A percentile compares a stretch with the other conserved stretches of the same genome.
phyloP scores from a whole-genome alignment of 2,888 invertebrate genomes.

The Heliconius aoede region DNA sequence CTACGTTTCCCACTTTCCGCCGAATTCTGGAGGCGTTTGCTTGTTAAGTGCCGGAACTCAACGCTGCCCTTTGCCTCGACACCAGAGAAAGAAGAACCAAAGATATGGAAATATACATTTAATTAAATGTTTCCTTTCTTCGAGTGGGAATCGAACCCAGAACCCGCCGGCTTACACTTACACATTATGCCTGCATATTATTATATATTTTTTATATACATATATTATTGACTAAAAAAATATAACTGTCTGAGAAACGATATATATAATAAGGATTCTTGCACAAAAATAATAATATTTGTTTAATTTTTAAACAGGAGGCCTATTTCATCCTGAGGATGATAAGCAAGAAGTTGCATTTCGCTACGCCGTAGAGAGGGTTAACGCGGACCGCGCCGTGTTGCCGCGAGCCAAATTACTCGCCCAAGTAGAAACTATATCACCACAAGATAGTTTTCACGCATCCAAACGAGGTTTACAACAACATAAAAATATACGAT shows the following conservation, averaged over 20 bases:
- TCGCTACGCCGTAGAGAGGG: constrained; percentile 95
- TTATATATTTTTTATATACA: neutral
- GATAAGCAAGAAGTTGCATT: constrained; percentile 96
- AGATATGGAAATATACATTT: too few species aligned
- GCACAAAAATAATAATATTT: neutral
- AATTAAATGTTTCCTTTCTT: too few species aligned
- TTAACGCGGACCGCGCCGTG: constrained; percentile 92
- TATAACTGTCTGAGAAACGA: neutral
- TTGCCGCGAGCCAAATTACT: constrained; percentile 93
- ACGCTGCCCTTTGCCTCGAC: too few species aligned
- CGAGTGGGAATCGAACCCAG: too few species aligned
- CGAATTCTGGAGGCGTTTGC: too few species aligned
- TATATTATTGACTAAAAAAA: neutral
- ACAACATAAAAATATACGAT: neutral
- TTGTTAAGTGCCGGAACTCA: too few species aligned
- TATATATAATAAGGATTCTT: neutral
- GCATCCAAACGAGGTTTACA: constrained; percentile 95
- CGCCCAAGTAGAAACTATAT: constrained; percentile 94
- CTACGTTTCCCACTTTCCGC: too few species aligned
- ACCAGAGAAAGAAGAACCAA: too few species aligned
- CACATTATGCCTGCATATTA: too few species aligned
- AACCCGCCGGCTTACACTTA: too few species aligned
- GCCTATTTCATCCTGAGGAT: constrained; percentile 93
- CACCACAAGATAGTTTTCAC: constrained; percentile 96
- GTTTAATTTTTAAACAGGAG: constrained; percentile 85